Evolutionary conservation across 2,113 vertebrate genomes (phyloP), one percentile per base, ranked within the genome.

Genomic region (Oxyura jamaicensis): DNA sequence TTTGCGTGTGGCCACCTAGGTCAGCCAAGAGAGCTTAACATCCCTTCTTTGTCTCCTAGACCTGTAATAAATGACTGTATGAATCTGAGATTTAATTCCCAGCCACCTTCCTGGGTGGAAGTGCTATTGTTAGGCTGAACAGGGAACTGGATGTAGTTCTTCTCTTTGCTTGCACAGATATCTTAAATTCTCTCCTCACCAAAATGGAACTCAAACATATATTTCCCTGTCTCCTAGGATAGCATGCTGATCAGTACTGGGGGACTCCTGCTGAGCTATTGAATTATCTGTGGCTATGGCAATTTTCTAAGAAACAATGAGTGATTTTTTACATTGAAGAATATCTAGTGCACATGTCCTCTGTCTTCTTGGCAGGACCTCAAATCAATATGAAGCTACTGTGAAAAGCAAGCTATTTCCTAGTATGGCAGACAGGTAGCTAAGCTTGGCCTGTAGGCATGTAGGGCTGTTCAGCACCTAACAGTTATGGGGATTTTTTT

Each of bases 141-240:
- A 50, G 39, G 20, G 16, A 68, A 5, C 31, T 73, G 42, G 23
- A 10, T 13, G 3, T 3, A 13, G 18, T 3, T 1, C 19, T 68
- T 46, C 5, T 3, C 28, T 83, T 68, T 9, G 0, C 6, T 2
- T 13, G 72, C 20, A 13, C 3, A 73, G 8, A 3, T 19, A 6
- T 35, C 36, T 6, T 77, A 22, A 83, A 58, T 59, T 67, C 16
- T 14, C 78, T 87, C 56, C 60, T 72, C 46, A 44, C 8, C 11
- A 29, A 12, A 4, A 25, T 3, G 8, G 10, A 20, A 3, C 23
- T 89, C 15, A 74, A 58, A 42, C 5, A 8, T 1, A 0, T 18
- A 35, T 29, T 92, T 74, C 25, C 62, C 19, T 74, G 8, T 21
- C 5, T 60, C 48, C 22, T 18, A 35, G 28, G 10, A 25, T 0